Evolutionary conservation across 2,888 invertebrate species (phyloP).

Genomic region (Dysmachus trigonus): DNA sequence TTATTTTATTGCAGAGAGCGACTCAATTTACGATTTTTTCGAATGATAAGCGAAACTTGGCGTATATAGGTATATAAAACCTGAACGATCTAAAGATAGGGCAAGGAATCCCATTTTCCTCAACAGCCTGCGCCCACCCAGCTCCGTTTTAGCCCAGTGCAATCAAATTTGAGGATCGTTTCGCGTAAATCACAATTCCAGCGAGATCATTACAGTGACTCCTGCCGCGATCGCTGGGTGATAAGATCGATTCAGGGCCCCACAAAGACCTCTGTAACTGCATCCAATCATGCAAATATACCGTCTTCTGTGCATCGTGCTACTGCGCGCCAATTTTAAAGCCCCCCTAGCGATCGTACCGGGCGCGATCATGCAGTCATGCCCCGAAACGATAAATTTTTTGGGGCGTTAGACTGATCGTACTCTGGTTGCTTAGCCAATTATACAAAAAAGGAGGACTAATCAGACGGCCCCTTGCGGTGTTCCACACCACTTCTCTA

Average conservation of each 20-base stretch:
- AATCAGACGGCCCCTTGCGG: neutral
- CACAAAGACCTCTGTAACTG: neutral
- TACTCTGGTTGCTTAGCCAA: neutral
- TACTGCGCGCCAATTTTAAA: neutral
- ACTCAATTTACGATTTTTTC: neutral
- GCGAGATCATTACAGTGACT: neutral
- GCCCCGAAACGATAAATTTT: constrained; percentile 10
- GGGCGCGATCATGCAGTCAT: neutral
- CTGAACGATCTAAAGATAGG: neutral
- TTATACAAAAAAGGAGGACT: neutral
- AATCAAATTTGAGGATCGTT: neutral
- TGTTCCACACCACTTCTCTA: neutral
- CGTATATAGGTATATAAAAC: neutral
- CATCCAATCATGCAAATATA: constrained; percentile 4
- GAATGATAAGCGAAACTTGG: neutral
- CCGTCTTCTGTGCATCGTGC: neutral
- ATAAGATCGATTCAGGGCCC: neutral
- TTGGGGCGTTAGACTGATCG: constrained; percentile 18
- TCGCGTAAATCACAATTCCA: neutral
- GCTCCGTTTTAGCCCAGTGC: neutral
- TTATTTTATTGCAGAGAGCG: neutral
- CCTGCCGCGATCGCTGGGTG: neutral
- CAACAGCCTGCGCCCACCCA: neutral
- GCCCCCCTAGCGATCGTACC: neutral
- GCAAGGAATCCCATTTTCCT: neutral